phyloP scores from a whole-genome alignment of 2,797 vertebrate species.

The Enteromius paludinosus region DNA sequence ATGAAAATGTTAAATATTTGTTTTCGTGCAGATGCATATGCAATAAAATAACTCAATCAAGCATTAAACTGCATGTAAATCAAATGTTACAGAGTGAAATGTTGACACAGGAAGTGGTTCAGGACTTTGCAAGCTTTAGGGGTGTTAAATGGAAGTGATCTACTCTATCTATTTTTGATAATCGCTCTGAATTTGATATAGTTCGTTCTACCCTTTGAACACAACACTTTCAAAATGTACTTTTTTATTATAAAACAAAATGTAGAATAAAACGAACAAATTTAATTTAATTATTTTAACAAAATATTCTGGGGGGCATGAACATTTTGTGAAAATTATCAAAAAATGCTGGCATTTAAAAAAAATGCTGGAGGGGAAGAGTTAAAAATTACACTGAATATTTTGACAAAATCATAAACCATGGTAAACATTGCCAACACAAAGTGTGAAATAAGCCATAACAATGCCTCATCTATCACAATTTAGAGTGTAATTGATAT shows the following conservation, averaged over 20 bases:
- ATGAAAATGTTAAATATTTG: neutral
- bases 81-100: neutral
- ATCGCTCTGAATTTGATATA: neutral
- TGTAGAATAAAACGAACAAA: too few relatives aligned
- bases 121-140: neutral
- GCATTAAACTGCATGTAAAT: neutral
- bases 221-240: neutral
- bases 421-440: neutral
- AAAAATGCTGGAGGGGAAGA: neutral
- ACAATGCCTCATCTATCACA: neutral
- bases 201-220: neutral
- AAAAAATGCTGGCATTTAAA: neutral
- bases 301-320: neutral
- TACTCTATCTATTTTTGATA: neutral
- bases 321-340: neutral
- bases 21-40: neutral
- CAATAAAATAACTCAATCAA: neutral
- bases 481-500: neutral
- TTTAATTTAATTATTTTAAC: neutral
- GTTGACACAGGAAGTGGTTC: neutral
- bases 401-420: conserved; percentile 4
- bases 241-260: neutral
- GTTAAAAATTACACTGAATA: neutral
- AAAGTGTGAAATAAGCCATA: neutral
- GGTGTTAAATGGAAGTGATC: neutral